Conservation (phyloP, 2,113 vertebrate species). For the Calyptommatus sinebrachiatus region DNA sequence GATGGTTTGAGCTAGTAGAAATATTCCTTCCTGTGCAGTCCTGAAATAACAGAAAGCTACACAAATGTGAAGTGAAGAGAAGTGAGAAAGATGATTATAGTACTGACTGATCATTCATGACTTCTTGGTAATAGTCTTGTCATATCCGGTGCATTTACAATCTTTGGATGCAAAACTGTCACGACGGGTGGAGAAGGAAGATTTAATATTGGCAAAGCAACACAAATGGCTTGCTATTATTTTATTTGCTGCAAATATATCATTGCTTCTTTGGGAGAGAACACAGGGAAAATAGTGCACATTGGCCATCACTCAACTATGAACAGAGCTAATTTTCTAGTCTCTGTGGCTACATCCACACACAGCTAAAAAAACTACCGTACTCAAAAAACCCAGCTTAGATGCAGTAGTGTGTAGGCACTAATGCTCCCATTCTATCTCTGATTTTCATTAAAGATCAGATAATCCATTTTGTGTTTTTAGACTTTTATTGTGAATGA, state of each 20-base stretch:
- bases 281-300: background rate
- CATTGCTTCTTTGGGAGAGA: background rate
- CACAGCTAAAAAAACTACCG: no score
- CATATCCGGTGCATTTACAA: constrained; percentile 26
- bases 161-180: background rate
- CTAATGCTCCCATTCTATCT: no score
- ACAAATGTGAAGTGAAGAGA: constrained; percentile 49
- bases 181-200: background rate
- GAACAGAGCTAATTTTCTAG: background rate
- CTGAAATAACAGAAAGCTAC: constrained; percentile 48
- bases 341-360: no score
- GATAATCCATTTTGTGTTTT: no score
- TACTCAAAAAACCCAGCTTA: no score
- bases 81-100: constrained; percentile 45
- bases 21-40: constrained; percentile 55
- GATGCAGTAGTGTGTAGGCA: no score
- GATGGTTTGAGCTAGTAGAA: constrained; percentile 68
- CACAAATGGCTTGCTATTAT: background rate
- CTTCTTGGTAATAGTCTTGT: constrained; percentile 49
- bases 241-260: background rate
- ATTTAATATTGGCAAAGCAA: background rate
- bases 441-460: no score
- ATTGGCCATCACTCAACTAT: no score
- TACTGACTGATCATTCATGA: constrained; percentile 39
- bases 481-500: no score